Conservation (phyloP, 2,113 vertebrate genomes). For the Sinosuthora webbiana region DNA sequence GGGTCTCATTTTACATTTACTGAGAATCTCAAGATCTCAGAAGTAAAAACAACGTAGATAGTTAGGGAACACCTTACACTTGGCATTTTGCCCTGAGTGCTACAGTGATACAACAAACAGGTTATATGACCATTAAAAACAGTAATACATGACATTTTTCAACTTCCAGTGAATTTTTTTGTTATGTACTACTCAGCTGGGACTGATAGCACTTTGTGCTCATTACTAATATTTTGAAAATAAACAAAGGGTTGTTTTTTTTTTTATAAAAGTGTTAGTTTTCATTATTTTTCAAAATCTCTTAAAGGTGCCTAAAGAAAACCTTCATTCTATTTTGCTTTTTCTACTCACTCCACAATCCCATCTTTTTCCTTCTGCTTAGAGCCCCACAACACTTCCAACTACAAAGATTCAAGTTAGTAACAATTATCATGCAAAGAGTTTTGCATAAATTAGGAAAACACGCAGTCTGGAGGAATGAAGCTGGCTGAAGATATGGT, state of each 20-base stretch:
- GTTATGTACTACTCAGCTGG: neutral
- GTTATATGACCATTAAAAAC: neutral
- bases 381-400: neutral
- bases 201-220: neutral
- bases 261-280: neutral
- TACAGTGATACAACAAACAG: neutral
- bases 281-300: neutral
- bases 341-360: neutral
- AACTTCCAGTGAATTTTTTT: neutral
- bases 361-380: neutral
- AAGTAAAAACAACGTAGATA: neutral
- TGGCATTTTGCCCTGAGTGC: neutral
- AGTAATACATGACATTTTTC: neutral
- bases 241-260: neutral
- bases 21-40: neutral
- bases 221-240: neutral
- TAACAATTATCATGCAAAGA: neutral
- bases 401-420: neutral
- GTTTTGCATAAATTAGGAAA: neutral
- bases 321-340: neutral
- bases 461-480: neutral
- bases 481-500: neutral
- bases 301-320: neutral
- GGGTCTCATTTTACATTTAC: neutral
- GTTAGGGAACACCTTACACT: neutral